Percentiles rank a stretch among this genome's conserved stretches.
Evolutionary conservation across 2,888 invertebrate genomes (phyloP).

Genomic region (Synergus laeviventris): DNA sequence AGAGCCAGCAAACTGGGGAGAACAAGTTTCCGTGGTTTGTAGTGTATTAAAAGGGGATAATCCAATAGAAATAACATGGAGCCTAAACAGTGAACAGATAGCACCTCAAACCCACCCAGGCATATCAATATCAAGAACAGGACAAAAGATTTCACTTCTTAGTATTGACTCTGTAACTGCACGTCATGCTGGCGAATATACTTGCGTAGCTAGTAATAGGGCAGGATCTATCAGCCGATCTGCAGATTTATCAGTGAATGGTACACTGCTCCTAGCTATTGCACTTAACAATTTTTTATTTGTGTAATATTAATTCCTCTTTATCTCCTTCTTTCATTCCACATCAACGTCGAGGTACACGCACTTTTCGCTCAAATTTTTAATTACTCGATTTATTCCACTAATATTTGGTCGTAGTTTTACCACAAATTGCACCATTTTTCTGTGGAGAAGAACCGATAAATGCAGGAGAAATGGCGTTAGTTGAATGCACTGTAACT

Average conservation of each 20-base stretch:
- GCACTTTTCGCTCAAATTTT: background rate
- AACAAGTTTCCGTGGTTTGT: conserved; percentile 85
- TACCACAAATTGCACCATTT: conserved; percentile 85
- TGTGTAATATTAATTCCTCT: background rate
- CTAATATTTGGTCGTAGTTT: conserved; percentile 77
- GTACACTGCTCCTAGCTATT: conserved; percentile 65
- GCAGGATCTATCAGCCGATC: conserved; percentile 78
- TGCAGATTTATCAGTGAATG: conserved; percentile 78
- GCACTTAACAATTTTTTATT: background rate
- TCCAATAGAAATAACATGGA: conserved; percentile 80
- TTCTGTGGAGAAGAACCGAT: conserved; percentile 83
- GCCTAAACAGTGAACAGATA: conserved; percentile 72
- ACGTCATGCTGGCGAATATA: conserved; percentile 77
- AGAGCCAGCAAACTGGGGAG: conserved; percentile 87
- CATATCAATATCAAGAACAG: conserved; percentile 77
- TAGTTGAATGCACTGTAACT: conserved; percentile 83
- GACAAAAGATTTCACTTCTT: conserved; percentile 77
- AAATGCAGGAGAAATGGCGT: conserved; percentile 83
- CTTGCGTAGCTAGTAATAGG: conserved; percentile 77
- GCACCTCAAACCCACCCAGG: conserved; percentile 68
- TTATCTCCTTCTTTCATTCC: background rate
- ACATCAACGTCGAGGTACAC: background rate
- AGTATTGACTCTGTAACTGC: conserved; percentile 78
- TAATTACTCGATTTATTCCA: background rate
- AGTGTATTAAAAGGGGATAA: conserved; percentile 86